Base-by-base conservation (phyloP, 2,888 invertebrate genomes). In the Cyrtodaria siliqua region DNA sequence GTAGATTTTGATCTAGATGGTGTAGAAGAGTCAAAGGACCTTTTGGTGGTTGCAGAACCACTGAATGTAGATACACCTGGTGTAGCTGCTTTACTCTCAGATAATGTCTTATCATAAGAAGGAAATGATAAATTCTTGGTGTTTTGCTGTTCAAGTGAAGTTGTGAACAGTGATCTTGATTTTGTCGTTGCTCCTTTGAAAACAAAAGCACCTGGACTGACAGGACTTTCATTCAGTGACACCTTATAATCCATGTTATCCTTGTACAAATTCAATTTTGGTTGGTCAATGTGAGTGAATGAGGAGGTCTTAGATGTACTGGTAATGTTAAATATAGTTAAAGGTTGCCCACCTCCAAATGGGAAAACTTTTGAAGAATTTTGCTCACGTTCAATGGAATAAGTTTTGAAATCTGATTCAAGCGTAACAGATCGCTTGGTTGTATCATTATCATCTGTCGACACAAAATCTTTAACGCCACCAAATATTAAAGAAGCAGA, bases 401-500 rank as follows among this genome's bases (percentile, higher is more conserved):
- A 12, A 12, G 40, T 38, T 16, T 12, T 8, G 8, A 44, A 18
- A 4, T 4, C 16, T 4, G 16, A 16, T 18, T 44, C 20, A 20
- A 18, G 6, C 44, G 16, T 16, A 44, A 44, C 44, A 9, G 44
- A 44, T 16, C 16, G 4, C 20, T 44, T 16, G 9, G 4, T 44
- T 16, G n/a, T 18, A 18, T 44, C 20, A 44, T 6, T 16, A 44
- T 16, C 16, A 16, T 44, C 44, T 9, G 44, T 16, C 4, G 16
- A 16, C n/a, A 18, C 16, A 27, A 53, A 53, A 29, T 27, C 29
- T 53, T 53, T 53, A n/a, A 4, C 24, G 14, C 53, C 53, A 16
- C 53, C 53, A 53, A 53, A 53, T 53, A 53, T 26, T 9, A 16
- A 44, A 4, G 53, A 68, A 1, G 33, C 50, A 16, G 63, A 63